Percentiles rank a stretch among this genome's conserved stretches.
Conservation (phyloP, 1,140 invertebrate genomes). For the Odontomachus brunneus region DNA sequence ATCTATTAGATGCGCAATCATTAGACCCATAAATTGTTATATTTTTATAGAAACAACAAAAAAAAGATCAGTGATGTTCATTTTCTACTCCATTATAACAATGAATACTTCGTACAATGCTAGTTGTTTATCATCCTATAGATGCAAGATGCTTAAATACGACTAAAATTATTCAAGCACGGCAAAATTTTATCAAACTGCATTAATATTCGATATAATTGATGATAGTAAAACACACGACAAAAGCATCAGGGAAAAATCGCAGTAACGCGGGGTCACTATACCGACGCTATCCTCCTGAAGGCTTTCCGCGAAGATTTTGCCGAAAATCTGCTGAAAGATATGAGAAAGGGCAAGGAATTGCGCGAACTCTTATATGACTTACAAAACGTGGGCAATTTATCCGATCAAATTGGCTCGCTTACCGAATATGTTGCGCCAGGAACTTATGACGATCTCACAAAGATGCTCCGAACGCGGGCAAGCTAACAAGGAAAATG, state of each 20-base stretch:
- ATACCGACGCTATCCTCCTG: constrained; percentile 26
- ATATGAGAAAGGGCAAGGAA: too few relatives aligned
- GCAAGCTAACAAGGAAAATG: constrained; percentile 78
- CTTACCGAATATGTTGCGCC: too few relatives aligned
- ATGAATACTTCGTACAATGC: background rate
- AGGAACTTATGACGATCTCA: too few relatives aligned
- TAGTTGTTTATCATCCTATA: background rate
- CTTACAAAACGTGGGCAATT: too few relatives aligned
- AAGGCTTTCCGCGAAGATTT: background rate
- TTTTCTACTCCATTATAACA: background rate
- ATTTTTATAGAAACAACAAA: background rate
- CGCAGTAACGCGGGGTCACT: background rate
- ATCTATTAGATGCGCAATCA: too few relatives aligned
- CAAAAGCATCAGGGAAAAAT: background rate
- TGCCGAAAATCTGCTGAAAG: too few relatives aligned
- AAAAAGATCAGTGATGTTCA: background rate
- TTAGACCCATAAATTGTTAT: background rate
- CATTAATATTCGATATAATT: too few relatives aligned
- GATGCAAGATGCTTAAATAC: background rate
- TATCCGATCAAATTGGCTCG: too few relatives aligned
- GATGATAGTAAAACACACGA: too few relatives aligned
- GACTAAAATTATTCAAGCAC: background rate
- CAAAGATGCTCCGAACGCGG: background rate
- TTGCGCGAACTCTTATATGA: too few relatives aligned
- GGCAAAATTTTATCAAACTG: too few relatives aligned